Evolutionary conservation across 2,797 vertebrate genomes (phyloP), one percentile per base, ranked within the genome.

Genomic region (Lophotriccus pileatus): DNA sequence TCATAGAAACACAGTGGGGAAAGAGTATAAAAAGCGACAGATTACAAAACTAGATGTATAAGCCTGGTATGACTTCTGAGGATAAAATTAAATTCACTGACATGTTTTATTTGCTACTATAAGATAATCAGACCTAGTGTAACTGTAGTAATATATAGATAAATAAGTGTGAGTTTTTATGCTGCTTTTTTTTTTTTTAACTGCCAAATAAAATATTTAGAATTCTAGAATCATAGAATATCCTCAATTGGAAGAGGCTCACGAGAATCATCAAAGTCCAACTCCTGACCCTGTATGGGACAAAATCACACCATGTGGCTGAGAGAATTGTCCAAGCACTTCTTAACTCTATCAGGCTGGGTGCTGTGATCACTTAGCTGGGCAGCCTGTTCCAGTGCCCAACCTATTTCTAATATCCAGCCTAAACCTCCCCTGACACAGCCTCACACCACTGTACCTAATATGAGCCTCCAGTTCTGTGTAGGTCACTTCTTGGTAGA

Each of bases 401-500:
- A 64, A 1, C 2, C 17, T 64, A 44, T 27, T 16, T 30, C 24
- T 77, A 12, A 41, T 10, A 72, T 17, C 39, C 87, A 59, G 1
- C 30, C 34, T 52, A 53, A 59, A 59, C 21, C 15, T 46, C 30
- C 21, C 50, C 1, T 36, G 34, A 28, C 25, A 36, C 10, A 59
- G 1, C 34, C 41, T 27, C 44, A 72, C 47, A 23, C n/a, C 24
- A 47, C n/a, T 67, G 44, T 67, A 56, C 8, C 25, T 68, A 22
- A 7, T 49, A 62, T 20, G 28, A 85, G 17, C 21, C 44, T n/a
- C 67, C n/a, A 53, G 53, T 69, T 93, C 87, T 88, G 22, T 43
- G n/a, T 84, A 94, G 72, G 81, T 93, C 87, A 81, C 43, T 94
- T 94, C 83, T 83, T 23, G 30, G 83, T 46, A 90, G 41, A 69